Conservation (phyloP, 2,797 vertebrate genomes). For the Artibeus lituratus region DNA sequence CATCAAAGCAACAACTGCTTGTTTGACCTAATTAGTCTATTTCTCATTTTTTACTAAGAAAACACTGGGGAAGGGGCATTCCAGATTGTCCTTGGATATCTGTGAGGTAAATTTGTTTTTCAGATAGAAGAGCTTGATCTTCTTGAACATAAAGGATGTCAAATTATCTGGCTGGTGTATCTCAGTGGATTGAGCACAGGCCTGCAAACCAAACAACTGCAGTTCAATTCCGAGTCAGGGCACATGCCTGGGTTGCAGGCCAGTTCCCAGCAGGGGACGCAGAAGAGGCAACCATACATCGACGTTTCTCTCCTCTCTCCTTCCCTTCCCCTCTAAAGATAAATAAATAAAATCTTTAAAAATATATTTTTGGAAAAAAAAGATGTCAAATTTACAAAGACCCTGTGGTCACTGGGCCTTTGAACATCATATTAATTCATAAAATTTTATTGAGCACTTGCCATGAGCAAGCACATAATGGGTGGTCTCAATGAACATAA, state of each 20-base stretch:
- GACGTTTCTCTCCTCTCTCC: no score
- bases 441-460: neutral
- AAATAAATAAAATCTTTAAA: no score
- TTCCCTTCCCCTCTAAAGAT: no score
- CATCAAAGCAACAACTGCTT: constrained; percentile 19
- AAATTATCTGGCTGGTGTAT: neutral
- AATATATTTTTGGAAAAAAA: neutral
- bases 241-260: no score
- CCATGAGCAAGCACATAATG: no score
- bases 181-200: no score
- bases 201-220: no score
- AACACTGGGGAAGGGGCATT: constrained; percentile 32
- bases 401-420: neutral
- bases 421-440: neutral
- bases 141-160: neutral
- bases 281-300: no score
- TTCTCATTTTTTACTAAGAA: constrained; percentile 21
- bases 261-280: no score
- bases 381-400: neutral
- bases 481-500: neutral
- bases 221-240: no score
- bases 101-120: neutral
- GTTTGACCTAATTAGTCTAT: constrained; percentile 28
- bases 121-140: neutral
- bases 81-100: neutral